Evolutionary conservation across 2,888 invertebrate genomes (phyloP), one percentile per base, ranked within the genome.

Genomic region (Drosophila buzzatii): DNA sequence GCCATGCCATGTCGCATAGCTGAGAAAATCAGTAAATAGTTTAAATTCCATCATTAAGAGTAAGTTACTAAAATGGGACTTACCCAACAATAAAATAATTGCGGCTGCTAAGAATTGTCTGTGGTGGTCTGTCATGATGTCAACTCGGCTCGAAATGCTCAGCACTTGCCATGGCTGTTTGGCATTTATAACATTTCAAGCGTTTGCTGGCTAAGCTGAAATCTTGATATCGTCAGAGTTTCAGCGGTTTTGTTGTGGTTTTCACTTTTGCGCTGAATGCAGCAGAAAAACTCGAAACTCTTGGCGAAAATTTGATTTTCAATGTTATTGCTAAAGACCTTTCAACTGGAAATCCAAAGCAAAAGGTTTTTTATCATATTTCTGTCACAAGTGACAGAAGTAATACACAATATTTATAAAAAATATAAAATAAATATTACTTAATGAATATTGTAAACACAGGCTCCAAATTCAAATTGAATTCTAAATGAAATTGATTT

Each of bases 111-210:
- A 52, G 44, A 78, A 39, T 20, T 76, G 64, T 59, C 66, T 72
- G 67, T 69, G 63, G 49, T 81, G 65, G 49, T 81, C 58, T 62
- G 69, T 47, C 89, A 86, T 89, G 45, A 44, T 76, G 59, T 52
- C 42, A 51, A 64, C 58, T 64, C 39, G 64, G 49, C 31, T 55
- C 67, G 39, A 77, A 88, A 76, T 79, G 77, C 74, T 75, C 76
- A 67, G 70, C 69, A 76, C 60, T 72, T 71, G 57, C 52, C 71
- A 63, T 47, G 49, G 70, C 53, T 39, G 20, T 70, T 58, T 35
- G 59, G 59, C 73, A 79, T 90, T 81, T 89, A 89, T 89, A 73
- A 88, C 78, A 73, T 82, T 76, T 64, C 5, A 5, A 14, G 9
- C 20, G 14, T 27, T 42, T 75, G 90, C 88, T 39, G 9, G 35